Evolutionary conservation across 2,113 vertebrate genomes (phyloP).

Genomic region (Rhinopomastus cyanomelas): DNA sequence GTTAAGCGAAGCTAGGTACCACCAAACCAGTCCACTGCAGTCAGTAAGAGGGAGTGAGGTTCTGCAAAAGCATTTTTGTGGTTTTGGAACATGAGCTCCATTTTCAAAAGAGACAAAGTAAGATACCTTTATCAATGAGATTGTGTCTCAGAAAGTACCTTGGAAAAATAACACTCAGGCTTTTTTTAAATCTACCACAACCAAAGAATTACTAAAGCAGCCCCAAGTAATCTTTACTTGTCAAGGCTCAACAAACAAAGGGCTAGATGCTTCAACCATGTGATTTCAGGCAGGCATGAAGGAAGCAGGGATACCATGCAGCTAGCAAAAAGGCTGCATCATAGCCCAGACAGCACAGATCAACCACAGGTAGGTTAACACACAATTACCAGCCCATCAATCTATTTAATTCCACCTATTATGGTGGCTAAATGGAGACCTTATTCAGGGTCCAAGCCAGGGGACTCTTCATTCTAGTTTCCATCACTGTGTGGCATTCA

Average conservation of each 20-base stretch:
- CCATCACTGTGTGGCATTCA: not conserved
- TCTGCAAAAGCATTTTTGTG: constrained; percentile 16
- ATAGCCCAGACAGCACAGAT: not conserved
- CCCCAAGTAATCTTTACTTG: not conserved
- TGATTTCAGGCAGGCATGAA: not conserved
- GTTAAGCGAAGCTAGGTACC: not conserved
- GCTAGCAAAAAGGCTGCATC: not conserved
- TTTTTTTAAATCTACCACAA: constrained; percentile 17
- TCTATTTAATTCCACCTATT: not conserved
- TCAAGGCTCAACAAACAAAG: not conserved
- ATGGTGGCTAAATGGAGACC: not conserved
- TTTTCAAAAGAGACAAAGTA: constrained; percentile 26
- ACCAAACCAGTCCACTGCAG: not conserved
- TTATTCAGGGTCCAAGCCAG: not conserved
- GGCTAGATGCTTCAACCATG: not conserved
- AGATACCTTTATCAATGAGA: not conserved
- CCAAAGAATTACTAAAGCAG: not conserved
- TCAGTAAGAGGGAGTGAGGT: not conserved
- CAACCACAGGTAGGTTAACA: not conserved
- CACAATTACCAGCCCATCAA: not conserved
- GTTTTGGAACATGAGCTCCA: not conserved
- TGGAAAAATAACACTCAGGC: constrained; percentile 4
- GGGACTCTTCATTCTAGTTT: not conserved
- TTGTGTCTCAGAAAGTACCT: not conserved
- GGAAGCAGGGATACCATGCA: not conserved